A percentile compares a stretch with the other conserved stretches of the same genome.
These are phyloP conservation scores for Dryomyza anilis DNA, from an alignment of 2,888 invertebrate genomes.

Conservation along the genomic window DNA sequence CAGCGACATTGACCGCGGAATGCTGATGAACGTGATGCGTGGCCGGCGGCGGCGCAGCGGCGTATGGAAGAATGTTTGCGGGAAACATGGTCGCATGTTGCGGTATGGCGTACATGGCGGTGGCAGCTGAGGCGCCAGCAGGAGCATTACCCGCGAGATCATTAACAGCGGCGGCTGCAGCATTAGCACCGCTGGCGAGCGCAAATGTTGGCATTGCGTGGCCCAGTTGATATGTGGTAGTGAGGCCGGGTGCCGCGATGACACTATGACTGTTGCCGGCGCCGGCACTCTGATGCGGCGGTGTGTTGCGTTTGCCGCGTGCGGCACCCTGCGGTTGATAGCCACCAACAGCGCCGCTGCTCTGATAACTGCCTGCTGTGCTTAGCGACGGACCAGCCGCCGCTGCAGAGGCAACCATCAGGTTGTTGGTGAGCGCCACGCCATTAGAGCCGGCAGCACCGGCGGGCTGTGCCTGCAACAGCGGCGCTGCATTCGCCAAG, in stretches of 20 bases:
- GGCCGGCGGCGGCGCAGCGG: slow-evolving; percentile 45
- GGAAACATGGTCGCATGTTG: slow-evolving; percentile 58
- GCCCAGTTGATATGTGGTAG: slow-evolving; percentile 54
- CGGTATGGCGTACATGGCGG: slow-evolving; percentile 59
- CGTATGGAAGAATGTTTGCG: slow-evolving; percentile 59
- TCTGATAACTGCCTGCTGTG: slow-evolving; percentile 30
- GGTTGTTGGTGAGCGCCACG: slow-evolving; percentile 33
- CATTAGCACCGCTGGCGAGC: slow-evolving; percentile 44
- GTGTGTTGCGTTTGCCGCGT: slow-evolving; percentile 54
- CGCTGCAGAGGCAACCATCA: slow-evolving; percentile 40
- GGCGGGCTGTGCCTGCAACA: slow-evolving; percentile 45
- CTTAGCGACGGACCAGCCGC: slow-evolving; percentile 49
- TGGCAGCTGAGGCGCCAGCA: slow-evolving; percentile 42
- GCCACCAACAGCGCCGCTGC: slow-evolving; percentile 30
- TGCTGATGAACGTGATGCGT: slow-evolving; percentile 27
- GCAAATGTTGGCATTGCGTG: slow-evolving; percentile 53
- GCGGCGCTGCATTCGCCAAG: slow-evolving; percentile 47
- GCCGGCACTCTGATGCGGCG: slow-evolving; percentile 44
- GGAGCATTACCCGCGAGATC: slow-evolving; percentile 36
- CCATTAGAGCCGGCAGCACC: slow-evolving; percentile 42
- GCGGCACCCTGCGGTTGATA: slow-evolving; percentile 34
- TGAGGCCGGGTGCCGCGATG: slow-evolving; percentile 41
- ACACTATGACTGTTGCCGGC: not conserved
- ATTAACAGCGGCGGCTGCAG: slow-evolving; percentile 43
- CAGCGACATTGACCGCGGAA: slow-evolving; percentile 38